Evolutionary conservation across 2,113 vertebrate species (phyloP).

Genomic region (Rhinoderma darwinii): DNA sequence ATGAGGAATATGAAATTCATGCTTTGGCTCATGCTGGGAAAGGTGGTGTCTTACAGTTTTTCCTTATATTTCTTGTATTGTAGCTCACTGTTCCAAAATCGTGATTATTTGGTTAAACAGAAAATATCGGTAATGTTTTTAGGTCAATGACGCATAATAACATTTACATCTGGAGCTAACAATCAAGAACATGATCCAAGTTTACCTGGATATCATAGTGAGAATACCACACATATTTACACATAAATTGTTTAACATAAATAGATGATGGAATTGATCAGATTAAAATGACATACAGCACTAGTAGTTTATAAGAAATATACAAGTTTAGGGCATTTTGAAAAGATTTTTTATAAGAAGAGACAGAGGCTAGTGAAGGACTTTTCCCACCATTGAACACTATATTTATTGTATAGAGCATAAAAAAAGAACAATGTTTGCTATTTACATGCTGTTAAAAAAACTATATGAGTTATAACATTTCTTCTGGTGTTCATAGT

Average conservation of each 20-base stretch:
- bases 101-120: slow-evolving; percentile 15
- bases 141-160: neutral
- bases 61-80: neutral
- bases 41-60: neutral
- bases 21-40: slow-evolving; percentile 5
- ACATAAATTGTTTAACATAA: too few relatives aligned
- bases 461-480: too few relatives aligned
- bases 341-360: too few relatives aligned
- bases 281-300: too few relatives aligned
- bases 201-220: neutral
- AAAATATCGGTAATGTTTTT: neutral
- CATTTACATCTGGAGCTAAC: slow-evolving; percentile 10
- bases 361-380: too few relatives aligned
- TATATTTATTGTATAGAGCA: too few relatives aligned
- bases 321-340: too few relatives aligned
- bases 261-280: neutral
- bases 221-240: neutral
- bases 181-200: neutral
- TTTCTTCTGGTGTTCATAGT: too few relatives aligned
- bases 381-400: too few relatives aligned
- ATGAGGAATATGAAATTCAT: neutral
- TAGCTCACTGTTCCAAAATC: neutral
- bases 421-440: too few relatives aligned
- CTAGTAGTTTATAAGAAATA: too few relatives aligned
- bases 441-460: too few relatives aligned